phyloP scores from a whole-genome alignment of 1,140 invertebrate genomes.

The Zaprionus kolodkinae region DNA sequence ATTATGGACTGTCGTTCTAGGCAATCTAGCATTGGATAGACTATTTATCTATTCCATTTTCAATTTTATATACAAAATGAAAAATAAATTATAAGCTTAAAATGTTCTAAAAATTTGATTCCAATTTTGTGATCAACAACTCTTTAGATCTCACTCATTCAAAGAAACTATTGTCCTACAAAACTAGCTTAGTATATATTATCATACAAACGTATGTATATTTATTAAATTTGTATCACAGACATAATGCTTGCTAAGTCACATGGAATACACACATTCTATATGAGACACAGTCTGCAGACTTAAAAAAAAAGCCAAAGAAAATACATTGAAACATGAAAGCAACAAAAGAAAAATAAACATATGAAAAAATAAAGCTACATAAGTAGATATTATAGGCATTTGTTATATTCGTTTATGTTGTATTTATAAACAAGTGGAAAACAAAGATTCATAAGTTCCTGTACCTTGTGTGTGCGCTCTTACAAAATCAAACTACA shows the following conservation, averaged over 20 bases:
- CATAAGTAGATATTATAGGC: background rate
- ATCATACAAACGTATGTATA: slow-evolving; percentile 26
- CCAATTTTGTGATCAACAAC: background rate
- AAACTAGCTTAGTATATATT: background rate
- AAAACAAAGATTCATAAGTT: slow-evolving; percentile 67
- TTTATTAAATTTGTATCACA: slow-evolving; percentile 80
- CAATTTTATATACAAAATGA: slow-evolving; percentile 1
- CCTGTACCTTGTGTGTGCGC: slow-evolving; percentile 62
- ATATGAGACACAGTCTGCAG: slow-evolving; percentile 67
- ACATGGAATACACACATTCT: slow-evolving; percentile 60
- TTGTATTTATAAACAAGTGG: slow-evolving; percentile 6
- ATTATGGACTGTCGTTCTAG: background rate
- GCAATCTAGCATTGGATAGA: background rate
- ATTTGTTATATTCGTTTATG: slow-evolving; percentile 10
- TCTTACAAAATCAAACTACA: slow-evolving; percentile 31
- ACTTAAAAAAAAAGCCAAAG: slow-evolving; percentile 48
- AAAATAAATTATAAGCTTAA: background rate
- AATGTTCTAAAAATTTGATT: background rate
- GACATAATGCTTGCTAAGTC: slow-evolving; percentile 78
- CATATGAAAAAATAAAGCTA: slow-evolving; percentile 25
- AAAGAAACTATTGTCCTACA: background rate
- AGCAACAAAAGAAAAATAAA: background rate
- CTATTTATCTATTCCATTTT: background rate
- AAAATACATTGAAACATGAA: slow-evolving; percentile 27
- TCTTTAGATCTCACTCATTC: background rate